Conservation (phyloP, 2,888 invertebrate species). For the Psylliodes chrysocephalus region DNA sequence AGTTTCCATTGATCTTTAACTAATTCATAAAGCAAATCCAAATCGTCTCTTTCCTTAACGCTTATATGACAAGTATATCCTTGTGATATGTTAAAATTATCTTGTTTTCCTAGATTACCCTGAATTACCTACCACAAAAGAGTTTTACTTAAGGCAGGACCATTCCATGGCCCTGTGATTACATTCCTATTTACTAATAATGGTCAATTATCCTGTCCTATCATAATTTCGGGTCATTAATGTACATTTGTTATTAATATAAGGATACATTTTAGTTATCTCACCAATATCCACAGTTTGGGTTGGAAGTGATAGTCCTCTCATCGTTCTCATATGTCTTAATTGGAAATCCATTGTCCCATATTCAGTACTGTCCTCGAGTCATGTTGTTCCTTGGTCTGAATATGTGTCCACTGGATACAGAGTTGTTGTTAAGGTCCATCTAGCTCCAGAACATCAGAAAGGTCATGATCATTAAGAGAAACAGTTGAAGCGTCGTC, state of each 20-base stretch:
- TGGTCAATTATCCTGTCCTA: constrained; percentile 22
- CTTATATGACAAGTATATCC: not conserved
- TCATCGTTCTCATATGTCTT: constrained; percentile 5
- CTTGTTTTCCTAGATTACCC: not conserved
- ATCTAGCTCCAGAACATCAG: not conserved
- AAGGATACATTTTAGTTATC: not conserved
- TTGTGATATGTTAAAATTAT: constrained; percentile 1
- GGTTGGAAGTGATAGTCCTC: constrained; percentile 2
- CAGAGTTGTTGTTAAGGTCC: too few relatives aligned
- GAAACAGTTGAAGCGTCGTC: too few relatives aligned
- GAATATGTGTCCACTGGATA: not conserved
- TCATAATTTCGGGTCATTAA: constrained; percentile 11
- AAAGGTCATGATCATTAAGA: not conserved
- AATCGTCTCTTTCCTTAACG: constrained; percentile 8
- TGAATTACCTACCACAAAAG: constrained; percentile 16
- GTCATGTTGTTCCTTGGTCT: not conserved
- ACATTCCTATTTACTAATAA: constrained; percentile 1
- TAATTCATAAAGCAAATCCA: constrained; percentile 22
- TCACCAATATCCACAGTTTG: constrained; percentile 10
- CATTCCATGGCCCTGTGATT: constrained; percentile 18
- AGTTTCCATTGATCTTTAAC: constrained; percentile 28
- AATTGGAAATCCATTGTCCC: not conserved
- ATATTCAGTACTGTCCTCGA: constrained; percentile 1
- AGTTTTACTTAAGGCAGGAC: constrained; percentile 11
- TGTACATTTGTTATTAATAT: too few relatives aligned